Percentiles rank a stretch among this genome's conserved stretches.
Conservation (phyloP, 2,888 invertebrate species). For the Lasioglossum oenotherae region DNA sequence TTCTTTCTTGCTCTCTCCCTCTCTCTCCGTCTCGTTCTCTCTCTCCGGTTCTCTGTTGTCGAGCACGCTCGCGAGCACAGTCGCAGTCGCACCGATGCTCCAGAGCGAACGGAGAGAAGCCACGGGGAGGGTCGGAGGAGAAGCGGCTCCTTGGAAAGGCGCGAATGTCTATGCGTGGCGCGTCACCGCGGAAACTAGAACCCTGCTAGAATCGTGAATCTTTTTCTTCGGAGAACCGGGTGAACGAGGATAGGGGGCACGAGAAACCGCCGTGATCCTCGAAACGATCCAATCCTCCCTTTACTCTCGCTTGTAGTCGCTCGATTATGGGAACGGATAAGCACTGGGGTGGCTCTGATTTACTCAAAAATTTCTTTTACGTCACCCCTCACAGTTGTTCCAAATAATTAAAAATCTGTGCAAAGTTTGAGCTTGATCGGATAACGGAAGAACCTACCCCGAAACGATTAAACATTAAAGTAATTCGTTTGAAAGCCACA, state of each 20-base stretch:
- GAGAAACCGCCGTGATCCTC: slow-evolving; percentile 14
- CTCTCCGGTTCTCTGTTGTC: slow-evolving; percentile 29
- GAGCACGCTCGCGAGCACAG: slow-evolving; percentile 3
- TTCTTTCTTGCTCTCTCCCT: slow-evolving; percentile 57
- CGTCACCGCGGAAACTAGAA: slow-evolving; percentile 70
- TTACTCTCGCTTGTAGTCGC: background rate
- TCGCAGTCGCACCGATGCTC: slow-evolving; percentile 41
- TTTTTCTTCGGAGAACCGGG: slow-evolving; percentile 39
- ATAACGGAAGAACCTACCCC: no score
- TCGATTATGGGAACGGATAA: background rate
- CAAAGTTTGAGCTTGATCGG: no score
- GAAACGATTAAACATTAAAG: no score
- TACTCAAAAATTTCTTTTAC: no score
- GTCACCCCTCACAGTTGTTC: no score
- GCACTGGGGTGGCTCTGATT: no score
- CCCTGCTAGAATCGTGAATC: slow-evolving; percentile 67
- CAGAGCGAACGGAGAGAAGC: slow-evolving; percentile 39
- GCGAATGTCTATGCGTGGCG: slow-evolving; percentile 64
- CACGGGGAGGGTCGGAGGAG: slow-evolving; percentile 22
- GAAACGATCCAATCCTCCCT: background rate
- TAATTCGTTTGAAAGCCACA: no score
- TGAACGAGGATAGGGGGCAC: slow-evolving; percentile 29
- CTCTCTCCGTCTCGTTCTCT: slow-evolving; percentile 39
- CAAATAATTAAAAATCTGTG: no score
- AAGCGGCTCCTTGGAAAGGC: slow-evolving; percentile 60